Percentiles rank a stretch among this genome's conserved stretches.
These are phyloP conservation scores for Euthynnus affinis DNA, from an alignment of 2,797 vertebrate species.

Conservation along the genomic window DNA sequence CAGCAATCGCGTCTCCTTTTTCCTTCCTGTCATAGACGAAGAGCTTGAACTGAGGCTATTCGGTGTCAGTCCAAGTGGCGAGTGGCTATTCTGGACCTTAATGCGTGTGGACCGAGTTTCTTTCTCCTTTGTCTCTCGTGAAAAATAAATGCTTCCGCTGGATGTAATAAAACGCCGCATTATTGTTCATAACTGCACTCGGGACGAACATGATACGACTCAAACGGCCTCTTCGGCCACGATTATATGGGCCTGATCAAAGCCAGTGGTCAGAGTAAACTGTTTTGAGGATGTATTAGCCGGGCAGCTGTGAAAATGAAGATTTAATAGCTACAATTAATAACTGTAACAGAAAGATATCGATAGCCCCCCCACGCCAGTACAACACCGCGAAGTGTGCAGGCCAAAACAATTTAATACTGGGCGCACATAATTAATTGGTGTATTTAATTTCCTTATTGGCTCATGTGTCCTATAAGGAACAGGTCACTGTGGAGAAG, in stretches of 20 bases:
- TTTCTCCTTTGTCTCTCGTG: constrained; percentile 83
- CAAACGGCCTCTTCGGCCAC: constrained; percentile 81
- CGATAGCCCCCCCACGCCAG: constrained; percentile 69
- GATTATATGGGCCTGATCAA: constrained; percentile 83
- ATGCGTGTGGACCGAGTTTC: constrained; percentile 53
- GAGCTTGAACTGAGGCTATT: constrained; percentile 56
- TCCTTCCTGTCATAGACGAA: constrained; percentile 67
- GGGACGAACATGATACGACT: constrained; percentile 83
- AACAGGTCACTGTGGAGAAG: constrained; percentile 41
- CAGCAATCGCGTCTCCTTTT: constrained; percentile 61
- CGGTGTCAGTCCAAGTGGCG: constrained; percentile 68
- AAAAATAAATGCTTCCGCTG: constrained; percentile 87
- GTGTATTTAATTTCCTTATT: constrained; percentile 74
- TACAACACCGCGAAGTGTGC: constrained; percentile 62
- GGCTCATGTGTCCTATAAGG: constrained; percentile 70
- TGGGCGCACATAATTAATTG: constrained; percentile 77
- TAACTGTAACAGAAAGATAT: constrained; percentile 82
- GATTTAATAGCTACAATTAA: constrained; percentile 86
- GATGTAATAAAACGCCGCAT: constrained; percentile 86
- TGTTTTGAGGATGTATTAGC: constrained; percentile 75
- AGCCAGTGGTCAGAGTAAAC: constrained; percentile 79
- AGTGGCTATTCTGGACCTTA: constrained; percentile 64
- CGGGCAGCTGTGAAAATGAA: constrained; percentile 85
- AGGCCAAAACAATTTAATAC: constrained; percentile 65
- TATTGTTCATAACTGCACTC: constrained; percentile 86